Conservation (phyloP, 1,140 invertebrate genomes). For the Panagrolaimus sp. region DNA sequence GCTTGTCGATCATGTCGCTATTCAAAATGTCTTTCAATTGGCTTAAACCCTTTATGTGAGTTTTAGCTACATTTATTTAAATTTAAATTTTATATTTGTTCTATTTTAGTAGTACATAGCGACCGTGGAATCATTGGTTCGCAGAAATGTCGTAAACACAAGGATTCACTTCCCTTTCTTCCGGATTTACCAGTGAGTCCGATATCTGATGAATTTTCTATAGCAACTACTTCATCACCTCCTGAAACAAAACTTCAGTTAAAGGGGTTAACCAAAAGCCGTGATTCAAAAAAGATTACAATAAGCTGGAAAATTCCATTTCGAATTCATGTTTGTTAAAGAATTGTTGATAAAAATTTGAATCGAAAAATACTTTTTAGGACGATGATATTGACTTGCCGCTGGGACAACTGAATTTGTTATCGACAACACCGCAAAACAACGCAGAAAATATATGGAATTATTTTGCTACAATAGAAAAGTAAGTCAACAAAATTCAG, state of each 20-base stretch:
- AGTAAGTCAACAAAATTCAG: neutral
- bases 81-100: no score
- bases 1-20: neutral
- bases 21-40: neutral
- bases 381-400: no score
- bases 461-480: conserved; percentile 8
- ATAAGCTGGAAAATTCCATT: no score
- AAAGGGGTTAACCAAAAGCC: no score
- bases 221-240: neutral
- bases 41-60: conserved; percentile 8
- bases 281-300: no score
- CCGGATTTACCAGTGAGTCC: conserved; percentile 4
- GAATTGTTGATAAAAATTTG: no score
- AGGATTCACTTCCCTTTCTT: neutral
- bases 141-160: neutral
- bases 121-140: neutral
- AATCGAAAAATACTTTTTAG: no score
- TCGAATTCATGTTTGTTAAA: no score
- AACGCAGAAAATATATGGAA: conserved; percentile 3
- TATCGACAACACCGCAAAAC: no score
- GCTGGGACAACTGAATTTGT: no score
- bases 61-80: no score
- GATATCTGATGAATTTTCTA: neutral
- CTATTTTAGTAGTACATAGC: conserved; percentile 1
- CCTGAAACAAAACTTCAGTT: neutral